Conservation (phyloP, 2,113 vertebrate genomes). For the Albula goreensis region DNA sequence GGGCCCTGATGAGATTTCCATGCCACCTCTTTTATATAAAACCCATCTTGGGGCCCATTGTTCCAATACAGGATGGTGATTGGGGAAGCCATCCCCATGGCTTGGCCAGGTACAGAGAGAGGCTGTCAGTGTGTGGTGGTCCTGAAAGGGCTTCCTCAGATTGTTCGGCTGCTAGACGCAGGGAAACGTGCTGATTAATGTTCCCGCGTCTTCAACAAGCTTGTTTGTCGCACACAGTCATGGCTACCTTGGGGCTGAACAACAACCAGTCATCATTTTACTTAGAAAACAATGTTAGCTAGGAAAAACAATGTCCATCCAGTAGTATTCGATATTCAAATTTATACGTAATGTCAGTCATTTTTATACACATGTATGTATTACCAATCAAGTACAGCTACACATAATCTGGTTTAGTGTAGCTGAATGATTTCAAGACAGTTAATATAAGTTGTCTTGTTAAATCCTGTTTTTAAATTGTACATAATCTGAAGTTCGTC, state of each 20-base stretch:
- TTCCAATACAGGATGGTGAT: conserved; percentile 18
- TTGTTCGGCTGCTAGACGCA: conserved; percentile 59
- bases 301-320: background rate
- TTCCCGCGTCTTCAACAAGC: background rate
- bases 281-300: too few relatives aligned
- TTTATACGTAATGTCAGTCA: too few relatives aligned
- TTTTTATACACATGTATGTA: too few relatives aligned
- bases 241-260: background rate
- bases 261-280: background rate
- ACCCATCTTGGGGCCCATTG: conserved; percentile 13
- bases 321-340: background rate
- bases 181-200: conserved; percentile 62
- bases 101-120: conserved; percentile 22
- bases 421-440: too few relatives aligned
- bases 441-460: too few relatives aligned
- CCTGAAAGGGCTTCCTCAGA: conserved; percentile 58
- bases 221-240: conserved; percentile 15
- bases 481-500: too few relatives aligned
- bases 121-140: conserved; percentile 20
- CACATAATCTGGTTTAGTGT: too few relatives aligned
- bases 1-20: conserved; percentile 53
- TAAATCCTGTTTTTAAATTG: too few relatives aligned
- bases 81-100: conserved; percentile 27
- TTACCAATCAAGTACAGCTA: too few relatives aligned
- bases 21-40: conserved; percentile 22